These are phyloP conservation scores for Thereva unica DNA, from an alignment of 2,888 invertebrate species.

Conservation along the genomic window DNA sequence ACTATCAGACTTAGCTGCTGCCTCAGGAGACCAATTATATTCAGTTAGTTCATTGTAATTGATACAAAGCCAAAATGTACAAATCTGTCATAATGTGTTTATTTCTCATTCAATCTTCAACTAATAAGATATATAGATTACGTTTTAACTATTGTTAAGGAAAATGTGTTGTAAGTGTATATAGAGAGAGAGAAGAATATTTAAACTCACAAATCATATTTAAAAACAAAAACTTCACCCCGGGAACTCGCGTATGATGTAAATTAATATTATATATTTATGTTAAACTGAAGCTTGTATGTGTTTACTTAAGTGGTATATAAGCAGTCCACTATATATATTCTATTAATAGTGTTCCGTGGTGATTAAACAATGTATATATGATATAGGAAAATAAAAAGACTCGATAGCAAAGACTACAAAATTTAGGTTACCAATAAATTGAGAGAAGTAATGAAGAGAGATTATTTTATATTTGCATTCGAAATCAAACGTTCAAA, in stretches of 20 bases:
- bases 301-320: neutral
- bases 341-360: conserved; percentile 21
- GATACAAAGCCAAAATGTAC: conserved; percentile 34
- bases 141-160: conserved; percentile 10
- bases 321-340: conserved; percentile 8
- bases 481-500: too few species aligned
- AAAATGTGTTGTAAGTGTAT: conserved; percentile 5
- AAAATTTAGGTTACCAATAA: conserved; percentile 39
- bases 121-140: conserved; percentile 25
- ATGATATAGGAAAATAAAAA: neutral
- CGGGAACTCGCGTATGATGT: too few species aligned
- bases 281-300: too few species aligned
- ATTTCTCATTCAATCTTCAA: conserved; percentile 24
- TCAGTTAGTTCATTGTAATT: conserved; percentile 23
- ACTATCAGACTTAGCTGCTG: neutral
- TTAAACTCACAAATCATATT: too few species aligned
- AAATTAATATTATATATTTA: too few species aligned
- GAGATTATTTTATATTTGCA: too few species aligned
- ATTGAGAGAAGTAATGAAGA: conserved; percentile 37
- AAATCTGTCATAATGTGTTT: conserved; percentile 24
- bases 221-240: too few species aligned
- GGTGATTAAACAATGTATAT: conserved; percentile 8
- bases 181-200: too few species aligned
- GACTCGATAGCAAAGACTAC: conserved; percentile 41
- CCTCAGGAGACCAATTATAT: conserved; percentile 26